Conservation (phyloP, 1,140 invertebrate species). For the Copidosoma floridanum region DNA sequence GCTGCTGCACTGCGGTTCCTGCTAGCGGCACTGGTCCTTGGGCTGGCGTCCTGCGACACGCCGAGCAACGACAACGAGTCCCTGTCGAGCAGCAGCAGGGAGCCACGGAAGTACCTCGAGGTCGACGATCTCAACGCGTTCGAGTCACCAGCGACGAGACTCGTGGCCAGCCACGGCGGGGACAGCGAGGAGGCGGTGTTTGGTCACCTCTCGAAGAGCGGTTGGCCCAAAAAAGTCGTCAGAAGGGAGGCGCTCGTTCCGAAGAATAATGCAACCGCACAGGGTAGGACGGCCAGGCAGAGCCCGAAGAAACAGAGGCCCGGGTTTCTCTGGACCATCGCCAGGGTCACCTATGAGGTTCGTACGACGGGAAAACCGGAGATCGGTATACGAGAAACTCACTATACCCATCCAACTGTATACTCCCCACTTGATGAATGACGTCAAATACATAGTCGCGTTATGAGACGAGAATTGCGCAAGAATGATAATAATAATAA, state of each 20-base stretch:
- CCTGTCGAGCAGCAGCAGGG: neutral
- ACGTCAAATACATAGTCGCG: too few species aligned
- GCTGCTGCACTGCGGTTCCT: neutral
- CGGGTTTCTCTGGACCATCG: slow-evolving; percentile 57
- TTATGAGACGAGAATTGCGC: too few species aligned
- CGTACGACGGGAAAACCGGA: neutral
- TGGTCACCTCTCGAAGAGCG: too few species aligned
- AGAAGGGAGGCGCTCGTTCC: neutral
- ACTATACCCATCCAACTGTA: neutral
- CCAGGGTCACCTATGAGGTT: slow-evolving; percentile 52
- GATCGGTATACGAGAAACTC: neutral
- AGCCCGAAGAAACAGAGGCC: slow-evolving; percentile 43
- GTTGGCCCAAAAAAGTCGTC: neutral
- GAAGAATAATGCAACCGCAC: too few species aligned
- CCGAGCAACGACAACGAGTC: neutral
- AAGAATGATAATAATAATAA: too few species aligned
- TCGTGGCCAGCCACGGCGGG: neutral
- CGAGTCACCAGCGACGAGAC: neutral
- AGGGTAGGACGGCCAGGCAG: slow-evolving; percentile 42
- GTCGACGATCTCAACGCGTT: slow-evolving; percentile 1
- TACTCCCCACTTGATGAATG: neutral
- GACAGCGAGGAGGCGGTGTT: neutral
- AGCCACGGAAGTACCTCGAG: slow-evolving; percentile 6
- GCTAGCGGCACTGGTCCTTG: neutral
- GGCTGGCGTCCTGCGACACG: neutral